Conservation (phyloP, 2,797 vertebrate species). For the Tinamus major region DNA sequence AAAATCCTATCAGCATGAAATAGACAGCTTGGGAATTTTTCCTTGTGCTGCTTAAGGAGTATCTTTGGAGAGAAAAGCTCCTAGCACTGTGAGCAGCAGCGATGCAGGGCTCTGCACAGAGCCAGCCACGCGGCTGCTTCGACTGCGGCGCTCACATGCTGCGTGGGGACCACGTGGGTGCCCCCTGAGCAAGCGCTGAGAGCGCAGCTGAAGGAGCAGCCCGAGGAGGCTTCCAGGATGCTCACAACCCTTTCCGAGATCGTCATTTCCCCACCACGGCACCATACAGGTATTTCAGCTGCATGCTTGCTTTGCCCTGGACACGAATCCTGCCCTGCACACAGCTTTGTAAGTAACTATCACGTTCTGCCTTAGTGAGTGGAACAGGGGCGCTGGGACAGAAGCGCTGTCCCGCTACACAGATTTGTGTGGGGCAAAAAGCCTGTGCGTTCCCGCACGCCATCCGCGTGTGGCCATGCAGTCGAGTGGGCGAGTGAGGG, state of each 20-base stretch:
- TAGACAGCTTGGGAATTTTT: background rate
- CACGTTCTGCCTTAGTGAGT: no score
- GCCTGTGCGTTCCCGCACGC: background rate
- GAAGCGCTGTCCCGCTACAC: background rate
- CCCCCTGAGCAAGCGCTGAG: background rate
- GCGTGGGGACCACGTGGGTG: background rate
- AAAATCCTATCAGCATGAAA: background rate
- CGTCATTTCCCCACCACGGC: rapidly evolving
- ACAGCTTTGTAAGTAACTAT: background rate
- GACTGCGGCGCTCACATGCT: background rate
- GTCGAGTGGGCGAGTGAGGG: background rate
- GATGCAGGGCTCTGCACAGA: background rate
- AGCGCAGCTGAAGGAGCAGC: background rate
- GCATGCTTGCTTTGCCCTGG: background rate
- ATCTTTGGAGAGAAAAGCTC: background rate
- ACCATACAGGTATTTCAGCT: background rate
- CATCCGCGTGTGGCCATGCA: background rate
- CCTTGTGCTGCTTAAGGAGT: background rate
- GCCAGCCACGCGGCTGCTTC: background rate
- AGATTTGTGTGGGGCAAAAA: background rate
- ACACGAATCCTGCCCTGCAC: background rate
- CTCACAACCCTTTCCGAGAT: background rate
- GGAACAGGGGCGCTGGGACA: background rate
- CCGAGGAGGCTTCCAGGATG: background rate
- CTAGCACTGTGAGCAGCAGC: background rate